These are phyloP conservation scores for Drosophila triauraria DNA, from an alignment of 1,140 invertebrate genomes.

Conservation along the genomic window DNA sequence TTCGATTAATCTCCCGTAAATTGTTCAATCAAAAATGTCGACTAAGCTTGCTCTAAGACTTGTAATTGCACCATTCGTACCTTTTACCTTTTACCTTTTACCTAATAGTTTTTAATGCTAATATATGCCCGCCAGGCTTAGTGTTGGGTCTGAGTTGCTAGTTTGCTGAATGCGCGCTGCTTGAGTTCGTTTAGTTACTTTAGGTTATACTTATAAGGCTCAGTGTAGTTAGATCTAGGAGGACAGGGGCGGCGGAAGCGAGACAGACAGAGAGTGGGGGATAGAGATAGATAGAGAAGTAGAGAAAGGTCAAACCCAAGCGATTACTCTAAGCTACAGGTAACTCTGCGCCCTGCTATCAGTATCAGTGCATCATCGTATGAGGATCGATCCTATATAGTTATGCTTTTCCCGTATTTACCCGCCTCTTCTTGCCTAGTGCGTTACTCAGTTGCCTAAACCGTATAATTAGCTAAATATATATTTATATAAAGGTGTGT, in stretches of 20 bases:
- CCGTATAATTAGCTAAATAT: slow-evolving; percentile 21
- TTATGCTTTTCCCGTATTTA: slow-evolving; percentile 13
- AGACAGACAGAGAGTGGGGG: slow-evolving; percentile 19
- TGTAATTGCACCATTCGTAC: slow-evolving; percentile 72
- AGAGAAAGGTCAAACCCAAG: neutral
- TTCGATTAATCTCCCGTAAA: slow-evolving; percentile 29
- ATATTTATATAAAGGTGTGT: slow-evolving; percentile 1
- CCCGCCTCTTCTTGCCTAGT: slow-evolving; percentile 24
- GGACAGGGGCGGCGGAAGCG: slow-evolving; percentile 24
- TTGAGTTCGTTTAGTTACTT: slow-evolving; percentile 45
- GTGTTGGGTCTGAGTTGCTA: slow-evolving; percentile 38
- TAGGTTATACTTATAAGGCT: slow-evolving; percentile 75
- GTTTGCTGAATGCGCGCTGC: slow-evolving; percentile 38
- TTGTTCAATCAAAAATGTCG: slow-evolving; percentile 66
- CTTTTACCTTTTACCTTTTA: slow-evolving; percentile 30
- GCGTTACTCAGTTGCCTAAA: slow-evolving; percentile 42
- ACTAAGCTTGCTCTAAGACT: slow-evolving; percentile 70
- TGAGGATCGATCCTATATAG: slow-evolving; percentile 23
- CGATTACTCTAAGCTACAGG: slow-evolving; percentile 27
- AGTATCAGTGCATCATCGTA: slow-evolving; percentile 37
- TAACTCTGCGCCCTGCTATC: slow-evolving; percentile 28
- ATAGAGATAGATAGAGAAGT: neutral
- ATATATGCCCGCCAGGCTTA: slow-evolving; percentile 13
- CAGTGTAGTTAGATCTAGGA: slow-evolving; percentile 58
- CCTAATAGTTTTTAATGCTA: slow-evolving; percentile 37